Evolutionary conservation across 2,888 invertebrate genomes (phyloP), one percentile per base, ranked within the genome.

Genomic region (Scaptomyza polygonia): DNA sequence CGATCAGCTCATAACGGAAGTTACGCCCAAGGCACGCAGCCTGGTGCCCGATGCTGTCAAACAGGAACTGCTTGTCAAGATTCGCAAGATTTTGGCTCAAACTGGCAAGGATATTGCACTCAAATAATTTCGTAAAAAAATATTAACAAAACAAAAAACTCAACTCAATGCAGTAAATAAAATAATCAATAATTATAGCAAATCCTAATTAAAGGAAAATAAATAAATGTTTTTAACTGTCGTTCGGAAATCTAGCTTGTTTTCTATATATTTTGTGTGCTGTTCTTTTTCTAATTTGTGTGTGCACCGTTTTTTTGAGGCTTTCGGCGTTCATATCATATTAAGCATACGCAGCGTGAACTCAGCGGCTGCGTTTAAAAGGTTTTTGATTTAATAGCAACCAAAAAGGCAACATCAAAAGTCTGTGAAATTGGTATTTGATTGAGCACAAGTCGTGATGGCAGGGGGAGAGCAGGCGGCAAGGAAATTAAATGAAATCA

Each of bases 31-130:
- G 89, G 98, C 97, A 1, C 93, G 98, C 89, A 95, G 95, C 6
- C 92, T 97, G 56, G 97, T 98, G 0, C 98, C 98, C 5, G 98
- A 98, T 90, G 94, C 96, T 1, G 97, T 98, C 0, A 98, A 98
- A 90, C 95, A 96, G 87, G 98, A 98, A 92, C 92, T 98, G 3
- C 92, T 98, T 11, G 96, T 97, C 89, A 96, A 97, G 92, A 96
- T 98, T 52, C 96, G 97, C 91, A 94, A 95, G 47, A 97, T 97
- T 89, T 92, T 98, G 34, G 92, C 95, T 5, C 58, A 67, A 32
- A 49, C 39, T 0, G 39, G 8, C 3, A 39, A 39, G 16, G 39
- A 39, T 4, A 9, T 0, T 1, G 4, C 39, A 39, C 39, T 39
- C 0, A 39, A 39, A 16, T 39, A 39, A 36, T 14, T 2, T 0